Evolutionary conservation across 2,797 vertebrate species (phyloP).

Genomic region (Enteromius trimaculatus): DNA sequence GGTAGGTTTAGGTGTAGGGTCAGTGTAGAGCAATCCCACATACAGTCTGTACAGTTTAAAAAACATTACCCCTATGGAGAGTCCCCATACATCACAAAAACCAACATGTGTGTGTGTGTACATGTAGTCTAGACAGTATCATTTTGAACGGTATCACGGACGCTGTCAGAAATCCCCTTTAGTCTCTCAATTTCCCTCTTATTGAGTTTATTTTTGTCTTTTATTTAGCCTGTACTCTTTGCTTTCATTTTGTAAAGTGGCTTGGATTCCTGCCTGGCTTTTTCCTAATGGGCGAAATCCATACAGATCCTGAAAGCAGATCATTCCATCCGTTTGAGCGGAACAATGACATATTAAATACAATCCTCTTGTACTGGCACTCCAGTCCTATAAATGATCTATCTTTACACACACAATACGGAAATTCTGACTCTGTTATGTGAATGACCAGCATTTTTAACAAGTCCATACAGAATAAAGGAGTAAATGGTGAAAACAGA

Average conservation of each 20-base stretch:
- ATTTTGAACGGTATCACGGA: background rate
- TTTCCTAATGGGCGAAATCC: constrained; percentile 24
- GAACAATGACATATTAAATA: constrained; percentile 27
- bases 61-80: no score
- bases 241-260: constrained; percentile 13
- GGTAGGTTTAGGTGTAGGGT: background rate
- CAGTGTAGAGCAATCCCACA: no score
- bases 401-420: background rate
- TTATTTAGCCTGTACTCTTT: background rate
- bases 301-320: background rate
- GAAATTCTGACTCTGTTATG: constrained; percentile 12
- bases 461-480: background rate
- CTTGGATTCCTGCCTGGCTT: background rate
- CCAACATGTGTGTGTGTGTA: background rate
- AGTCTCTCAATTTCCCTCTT: background rate
- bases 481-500: constrained; percentile 1
- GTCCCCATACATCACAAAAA: no score
- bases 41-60: no score
- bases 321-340: background rate
- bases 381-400: background rate
- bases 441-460: constrained; percentile 9
- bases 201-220: background rate
- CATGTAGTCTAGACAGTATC: background rate
- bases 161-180: background rate
- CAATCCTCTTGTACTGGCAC: constrained; percentile 20